A percentile compares a stretch with the other conserved stretches of the same genome.
Evolutionary conservation across 2,888 invertebrate genomes (phyloP).

Genomic region (Pyrgus malvae): DNA sequence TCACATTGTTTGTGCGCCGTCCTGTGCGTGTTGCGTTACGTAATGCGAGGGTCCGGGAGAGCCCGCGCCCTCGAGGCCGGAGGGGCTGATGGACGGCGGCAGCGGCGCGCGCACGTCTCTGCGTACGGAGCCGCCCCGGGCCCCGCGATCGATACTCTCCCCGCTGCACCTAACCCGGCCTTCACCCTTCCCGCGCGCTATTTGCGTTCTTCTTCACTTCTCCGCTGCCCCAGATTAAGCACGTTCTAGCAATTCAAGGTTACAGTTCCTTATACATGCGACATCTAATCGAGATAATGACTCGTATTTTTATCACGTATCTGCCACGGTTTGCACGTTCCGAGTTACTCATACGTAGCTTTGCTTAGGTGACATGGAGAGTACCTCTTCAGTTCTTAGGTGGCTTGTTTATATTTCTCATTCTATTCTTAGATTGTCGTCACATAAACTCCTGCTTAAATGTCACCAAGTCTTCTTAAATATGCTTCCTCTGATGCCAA

Average conservation of each 20-base stretch:
- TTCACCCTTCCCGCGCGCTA: constrained; percentile 36
- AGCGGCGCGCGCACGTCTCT: constrained; percentile 26
- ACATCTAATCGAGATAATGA: constrained; percentile 25
- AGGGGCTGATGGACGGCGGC: constrained; percentile 38
- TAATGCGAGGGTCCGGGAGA: constrained; percentile 72
- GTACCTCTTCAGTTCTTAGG: constrained; percentile 11
- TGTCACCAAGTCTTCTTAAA: too few relatives aligned
- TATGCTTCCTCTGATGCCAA: too few relatives aligned
- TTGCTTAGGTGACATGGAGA: not conserved
- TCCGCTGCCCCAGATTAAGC: constrained; percentile 52
- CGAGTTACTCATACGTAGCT: constrained; percentile 1
- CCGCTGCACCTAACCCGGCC: constrained; percentile 32
- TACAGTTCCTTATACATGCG: constrained; percentile 23
- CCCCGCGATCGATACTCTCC: constrained; percentile 42
- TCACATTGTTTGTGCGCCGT: constrained; percentile 82
- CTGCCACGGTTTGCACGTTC: constrained; percentile 6
- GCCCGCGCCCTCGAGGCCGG: constrained; percentile 42
- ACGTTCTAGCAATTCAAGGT: constrained; percentile 45
- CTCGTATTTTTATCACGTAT: constrained; percentile 25
- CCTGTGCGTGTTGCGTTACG: constrained; percentile 80
- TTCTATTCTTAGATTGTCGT: constrained; percentile 6
- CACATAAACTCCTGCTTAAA: too few relatives aligned
- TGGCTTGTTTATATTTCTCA: constrained; percentile 10
- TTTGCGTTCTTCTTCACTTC: constrained; percentile 38
- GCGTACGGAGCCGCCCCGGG: constrained; percentile 5